Evolutionary conservation across 2,888 invertebrate species (phyloP).

Genomic region (Matsumyia berberina): DNA sequence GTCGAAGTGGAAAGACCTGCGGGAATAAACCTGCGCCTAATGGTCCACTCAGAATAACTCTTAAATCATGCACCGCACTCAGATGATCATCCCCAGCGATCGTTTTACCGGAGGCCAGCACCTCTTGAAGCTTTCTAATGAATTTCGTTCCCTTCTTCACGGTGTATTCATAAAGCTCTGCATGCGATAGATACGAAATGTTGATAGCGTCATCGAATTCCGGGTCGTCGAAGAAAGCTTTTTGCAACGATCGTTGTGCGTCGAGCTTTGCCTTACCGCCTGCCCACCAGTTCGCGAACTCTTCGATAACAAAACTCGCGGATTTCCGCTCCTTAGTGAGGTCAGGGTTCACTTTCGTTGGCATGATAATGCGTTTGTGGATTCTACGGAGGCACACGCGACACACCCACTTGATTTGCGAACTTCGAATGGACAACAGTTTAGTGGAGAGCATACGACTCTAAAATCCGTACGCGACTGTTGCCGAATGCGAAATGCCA

Average conservation of each 20-base stretch:
- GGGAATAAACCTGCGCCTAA: slow-evolving; percentile 49
- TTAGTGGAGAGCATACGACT: no score
- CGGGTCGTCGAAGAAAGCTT: slow-evolving; percentile 10
- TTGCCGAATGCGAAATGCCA: background rate
- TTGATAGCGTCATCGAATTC: slow-evolving; percentile 39
- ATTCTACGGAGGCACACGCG: background rate
- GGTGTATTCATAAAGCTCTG: slow-evolving; percentile 43
- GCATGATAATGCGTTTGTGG: background rate
- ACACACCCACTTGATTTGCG: background rate
- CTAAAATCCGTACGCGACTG: background rate
- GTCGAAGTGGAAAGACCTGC: slow-evolving; percentile 84
- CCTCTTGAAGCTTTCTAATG: slow-evolving; percentile 88
- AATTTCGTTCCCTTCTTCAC: slow-evolving; percentile 81
- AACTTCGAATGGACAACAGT: no score
- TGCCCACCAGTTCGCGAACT: slow-evolving; percentile 91
- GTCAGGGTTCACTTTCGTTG: slow-evolving; percentile 79
- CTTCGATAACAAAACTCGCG: slow-evolving; percentile 88
- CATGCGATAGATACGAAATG: slow-evolving; percentile 23
- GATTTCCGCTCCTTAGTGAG: slow-evolving; percentile 79
- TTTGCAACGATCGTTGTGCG: no score
- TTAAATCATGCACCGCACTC: background rate
- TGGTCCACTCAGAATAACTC: background rate
- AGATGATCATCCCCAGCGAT: slow-evolving; percentile 21
- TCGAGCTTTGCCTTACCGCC: slow-evolving; percentile 89
- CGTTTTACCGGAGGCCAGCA: no score